These are phyloP conservation scores for Yoshiicerus persimilis DNA, from an alignment of 1,140 invertebrate species.

Conservation along the genomic window DNA sequence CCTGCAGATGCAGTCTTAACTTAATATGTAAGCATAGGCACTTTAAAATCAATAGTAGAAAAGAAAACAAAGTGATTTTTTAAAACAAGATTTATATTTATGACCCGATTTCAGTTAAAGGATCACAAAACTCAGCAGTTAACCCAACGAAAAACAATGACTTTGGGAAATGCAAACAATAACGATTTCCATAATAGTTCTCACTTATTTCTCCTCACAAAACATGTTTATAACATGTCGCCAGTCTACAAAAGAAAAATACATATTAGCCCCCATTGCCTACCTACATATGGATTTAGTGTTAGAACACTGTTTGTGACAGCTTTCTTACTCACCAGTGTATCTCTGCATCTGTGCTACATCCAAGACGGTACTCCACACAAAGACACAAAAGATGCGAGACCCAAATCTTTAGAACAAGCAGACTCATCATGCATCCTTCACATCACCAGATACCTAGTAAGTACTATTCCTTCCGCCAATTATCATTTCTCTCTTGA, in stretches of 20 bases:
- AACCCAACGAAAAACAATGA: slow-evolving; percentile 2
- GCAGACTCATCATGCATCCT: neutral
- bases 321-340: neutral
- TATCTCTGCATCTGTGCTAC: neutral
- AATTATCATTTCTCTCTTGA: slow-evolving; percentile 9
- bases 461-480: slow-evolving; percentile 3
- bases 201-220: neutral
- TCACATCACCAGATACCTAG: neutral
- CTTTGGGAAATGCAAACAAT: neutral
- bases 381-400: neutral
- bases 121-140: neutral
- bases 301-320: slow-evolving; percentile 15
- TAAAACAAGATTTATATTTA: slow-evolving; percentile 1
- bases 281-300: neutral
- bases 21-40: neutral
- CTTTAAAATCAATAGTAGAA: neutral
- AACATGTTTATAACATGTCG: slow-evolving; percentile 2
- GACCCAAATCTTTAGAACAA: neutral
- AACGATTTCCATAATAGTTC: neutral
- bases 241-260: neutral
- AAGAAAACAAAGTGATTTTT: neutral
- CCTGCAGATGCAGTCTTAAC: no score
- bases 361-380: neutral
- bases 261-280: slow-evolving; percentile 2
- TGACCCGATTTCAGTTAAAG: neutral